Evolutionary conservation across 1,140 invertebrate species (phyloP), one percentile per base, ranked within the genome.

Genomic region (Drosophila virilis): DNA sequence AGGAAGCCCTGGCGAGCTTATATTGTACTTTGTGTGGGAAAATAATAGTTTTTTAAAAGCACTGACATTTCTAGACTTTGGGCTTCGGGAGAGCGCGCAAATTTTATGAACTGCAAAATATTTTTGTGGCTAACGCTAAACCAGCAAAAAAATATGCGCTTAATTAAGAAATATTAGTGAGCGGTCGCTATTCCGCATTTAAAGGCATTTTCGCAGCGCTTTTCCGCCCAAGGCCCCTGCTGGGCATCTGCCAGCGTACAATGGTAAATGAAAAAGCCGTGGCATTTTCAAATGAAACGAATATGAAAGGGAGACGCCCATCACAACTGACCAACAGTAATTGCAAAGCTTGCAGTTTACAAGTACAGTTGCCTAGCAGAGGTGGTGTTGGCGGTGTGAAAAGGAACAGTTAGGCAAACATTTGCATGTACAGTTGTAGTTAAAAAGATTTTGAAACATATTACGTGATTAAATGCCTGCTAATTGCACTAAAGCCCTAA

Each of bases 11-110:
- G 80, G 80, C 80, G 74, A 84, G 84, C 83, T 83, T 89, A 88
- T 89, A 88, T 88, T 84, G 77, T 84, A 88, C 84, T 88, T 88
- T 88, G 84, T 88, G 84, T 84, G 80, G 64, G 22, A 88, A 86
- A 88, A 88, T 88, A 88, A 88, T 88, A 88, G 83, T 88, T 88
- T 88, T 82, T 81, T 88, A 86, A 88, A 80, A 80, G 74, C 74
- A 88, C 74, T 74, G 82, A 51, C 67, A 52, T 57, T 74, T 75
- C 33, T 12, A 12, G 59, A 33, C 8, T n/a, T n/a, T n/a, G 0
- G n/a, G 43, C 42, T 42, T 13, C 9, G 45, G 35, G 10, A 40
- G 8, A 42, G 12, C 35, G 35, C 6, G 37, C 54, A 40, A 51
- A 88, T 83, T 89, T 89, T 83, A 88, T 89, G 82, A 88, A 88